phyloP scores from a whole-genome alignment of 1,140 invertebrate species.

The Anoplolepis gracilipes region DNA sequence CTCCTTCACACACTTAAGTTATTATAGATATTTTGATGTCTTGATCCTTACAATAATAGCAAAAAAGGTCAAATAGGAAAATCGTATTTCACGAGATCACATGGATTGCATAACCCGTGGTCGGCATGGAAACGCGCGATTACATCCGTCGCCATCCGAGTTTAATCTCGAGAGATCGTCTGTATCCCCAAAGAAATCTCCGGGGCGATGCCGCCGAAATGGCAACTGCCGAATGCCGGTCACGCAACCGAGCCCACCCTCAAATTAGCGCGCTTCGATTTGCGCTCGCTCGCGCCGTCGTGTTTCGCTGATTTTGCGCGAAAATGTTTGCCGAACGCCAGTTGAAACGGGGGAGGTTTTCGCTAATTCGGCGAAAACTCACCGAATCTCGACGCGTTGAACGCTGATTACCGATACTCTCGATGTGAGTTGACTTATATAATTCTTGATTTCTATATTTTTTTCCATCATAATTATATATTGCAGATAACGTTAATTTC shows the following conservation, averaged over 20 bases:
- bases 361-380: slow-evolving; percentile 48
- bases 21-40: no score
- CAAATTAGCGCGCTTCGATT: slow-evolving; percentile 45
- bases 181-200: slow-evolving; percentile 19
- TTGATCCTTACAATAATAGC: not conserved
- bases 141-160: not conserved
- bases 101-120: not conserved
- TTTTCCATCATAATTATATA: not conserved
- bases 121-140: slow-evolving; percentile 20
- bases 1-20: no score
- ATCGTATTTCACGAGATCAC: slow-evolving; percentile 4
- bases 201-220: not conserved
- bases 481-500: not conserved
- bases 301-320: slow-evolving; percentile 55
- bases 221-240: slow-evolving; percentile 40
- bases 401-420: slow-evolving; percentile 16
- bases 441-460: not conserved
- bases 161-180: slow-evolving; percentile 15
- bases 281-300: slow-evolving; percentile 33
- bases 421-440: slow-evolving; percentile 3
- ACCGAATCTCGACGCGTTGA: slow-evolving; percentile 11
- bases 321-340: slow-evolving; percentile 51
- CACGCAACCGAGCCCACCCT: slow-evolving; percentile 41
- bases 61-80: not conserved
- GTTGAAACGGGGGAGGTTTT: slow-evolving; percentile 7